Conservation (phyloP, 2,113 vertebrate genomes). For the Numenius arquata region DNA sequence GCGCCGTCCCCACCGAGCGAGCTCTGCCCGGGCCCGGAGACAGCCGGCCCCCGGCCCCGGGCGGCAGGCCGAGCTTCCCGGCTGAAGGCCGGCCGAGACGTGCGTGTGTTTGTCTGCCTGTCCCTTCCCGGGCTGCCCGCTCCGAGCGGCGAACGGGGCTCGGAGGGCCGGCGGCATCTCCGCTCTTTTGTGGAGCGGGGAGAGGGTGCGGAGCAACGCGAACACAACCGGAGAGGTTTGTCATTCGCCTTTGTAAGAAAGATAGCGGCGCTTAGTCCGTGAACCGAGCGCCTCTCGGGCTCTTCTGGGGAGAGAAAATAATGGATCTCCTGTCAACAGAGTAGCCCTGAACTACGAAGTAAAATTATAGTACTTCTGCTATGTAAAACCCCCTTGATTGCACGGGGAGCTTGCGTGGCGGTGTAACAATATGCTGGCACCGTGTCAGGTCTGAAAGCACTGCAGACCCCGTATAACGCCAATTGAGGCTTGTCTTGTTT, state of each 20-base stretch:
- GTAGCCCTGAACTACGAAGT: constrained; percentile 30
- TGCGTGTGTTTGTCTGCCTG: background rate
- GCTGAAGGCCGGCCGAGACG: background rate
- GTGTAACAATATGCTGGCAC: constrained; percentile 46
- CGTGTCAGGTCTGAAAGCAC: constrained; percentile 33
- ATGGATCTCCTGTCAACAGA: constrained; percentile 20
- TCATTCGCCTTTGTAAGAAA: background rate
- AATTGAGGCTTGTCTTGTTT: constrained; percentile 57
- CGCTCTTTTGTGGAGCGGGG: background rate
- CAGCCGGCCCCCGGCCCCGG: background rate
- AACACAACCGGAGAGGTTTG: background rate
- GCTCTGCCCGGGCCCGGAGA: background rate
- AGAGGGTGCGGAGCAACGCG: background rate
- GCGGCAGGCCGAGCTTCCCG: background rate
- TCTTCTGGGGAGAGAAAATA: background rate
- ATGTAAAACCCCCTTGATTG: constrained; percentile 19
- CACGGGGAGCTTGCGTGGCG: background rate
- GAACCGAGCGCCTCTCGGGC: constrained; percentile 1
- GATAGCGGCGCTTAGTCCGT: background rate
- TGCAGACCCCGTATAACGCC: constrained; percentile 38
- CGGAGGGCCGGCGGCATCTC: background rate
- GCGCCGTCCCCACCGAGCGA: background rate
- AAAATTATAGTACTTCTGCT: constrained; percentile 30
- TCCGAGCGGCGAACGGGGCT: background rate
- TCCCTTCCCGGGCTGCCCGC: background rate